phyloP scores from a whole-genome alignment of 2,797 vertebrate species.

The Aeoliscus strigatus region DNA sequence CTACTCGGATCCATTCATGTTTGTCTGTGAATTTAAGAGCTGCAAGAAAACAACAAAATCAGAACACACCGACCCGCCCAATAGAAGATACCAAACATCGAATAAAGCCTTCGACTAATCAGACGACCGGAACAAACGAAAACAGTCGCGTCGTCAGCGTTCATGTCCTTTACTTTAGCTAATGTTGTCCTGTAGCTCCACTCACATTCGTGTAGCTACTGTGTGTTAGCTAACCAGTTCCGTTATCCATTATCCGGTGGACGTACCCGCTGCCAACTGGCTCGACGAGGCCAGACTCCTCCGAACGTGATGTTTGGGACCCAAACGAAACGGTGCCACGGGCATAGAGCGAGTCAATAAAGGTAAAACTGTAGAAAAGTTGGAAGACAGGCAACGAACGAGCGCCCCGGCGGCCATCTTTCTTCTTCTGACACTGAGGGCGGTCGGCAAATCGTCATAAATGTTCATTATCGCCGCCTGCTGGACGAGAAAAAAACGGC shows the following conservation, averaged over 20 bases:
- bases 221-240: constrained; percentile 24
- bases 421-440: constrained; percentile 31
- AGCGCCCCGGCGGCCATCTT: constrained; percentile 71
- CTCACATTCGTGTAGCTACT: not conserved
- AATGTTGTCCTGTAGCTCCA: constrained; percentile 9
- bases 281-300: constrained; percentile 60
- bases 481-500: not conserved
- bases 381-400: constrained; percentile 61
- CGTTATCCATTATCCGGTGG: not conserved
- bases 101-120: not conserved
- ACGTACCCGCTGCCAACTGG: constrained; percentile 63
- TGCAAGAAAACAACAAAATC: constrained; percentile 61
- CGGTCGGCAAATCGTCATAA: not conserved
- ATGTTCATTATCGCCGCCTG: not conserved
- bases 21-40: constrained; percentile 96
- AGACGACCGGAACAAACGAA: not conserved
- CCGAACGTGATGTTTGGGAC: constrained; percentile 30
- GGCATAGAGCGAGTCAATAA: constrained; percentile 39
- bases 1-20: constrained; percentile 92
- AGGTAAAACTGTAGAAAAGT: constrained; percentile 59
- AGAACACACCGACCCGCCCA: not conserved
- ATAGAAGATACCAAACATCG: not conserved
- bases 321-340: constrained; percentile 32
- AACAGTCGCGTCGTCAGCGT: not conserved
- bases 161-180: constrained; percentile 27